Conservation (phyloP, 2,888 invertebrate species). For the Oligia strigilis region DNA sequence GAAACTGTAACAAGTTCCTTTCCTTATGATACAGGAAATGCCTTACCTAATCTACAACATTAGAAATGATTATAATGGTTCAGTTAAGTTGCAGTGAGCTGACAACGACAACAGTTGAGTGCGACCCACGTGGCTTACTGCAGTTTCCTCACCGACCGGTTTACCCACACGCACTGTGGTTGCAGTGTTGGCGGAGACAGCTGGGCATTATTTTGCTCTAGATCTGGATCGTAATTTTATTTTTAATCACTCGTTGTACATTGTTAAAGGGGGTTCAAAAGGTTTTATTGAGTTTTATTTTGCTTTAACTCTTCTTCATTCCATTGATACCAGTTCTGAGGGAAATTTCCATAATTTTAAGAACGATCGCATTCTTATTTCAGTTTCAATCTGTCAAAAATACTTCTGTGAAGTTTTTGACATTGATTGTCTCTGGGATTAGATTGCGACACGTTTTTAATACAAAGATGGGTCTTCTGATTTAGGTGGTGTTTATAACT, state of each 20-base stretch:
- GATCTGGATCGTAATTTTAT: background rate
- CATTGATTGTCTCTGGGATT: background rate
- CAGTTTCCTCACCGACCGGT: conserved; percentile 76
- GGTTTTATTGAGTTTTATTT: background rate
- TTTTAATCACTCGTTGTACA: background rate
- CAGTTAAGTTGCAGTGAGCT: conserved; percentile 41
- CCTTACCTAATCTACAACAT: conserved; percentile 27
- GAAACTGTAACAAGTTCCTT: conserved; percentile 3
- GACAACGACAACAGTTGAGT: conserved; percentile 41
- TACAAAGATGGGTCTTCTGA: too few species aligned
- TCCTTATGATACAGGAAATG: conserved; percentile 23
- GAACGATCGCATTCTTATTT: too few species aligned
- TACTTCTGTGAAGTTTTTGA: background rate
- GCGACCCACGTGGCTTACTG: conserved; percentile 73
- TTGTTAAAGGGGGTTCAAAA: background rate
- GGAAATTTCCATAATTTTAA: background rate
- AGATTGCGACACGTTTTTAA: background rate
- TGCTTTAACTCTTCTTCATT: background rate
- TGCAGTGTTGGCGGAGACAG: conserved; percentile 61
- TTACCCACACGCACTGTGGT: conserved; percentile 65
- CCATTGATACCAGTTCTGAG: background rate
- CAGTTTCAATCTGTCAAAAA: background rate
- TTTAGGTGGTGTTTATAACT: background rate
- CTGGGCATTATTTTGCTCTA: background rate
- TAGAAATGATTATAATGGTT: conserved; percentile 49